These are phyloP conservation scores for Drosophila ustulata DNA, from an alignment of 2,888 invertebrate species.

Conservation along the genomic window DNA sequence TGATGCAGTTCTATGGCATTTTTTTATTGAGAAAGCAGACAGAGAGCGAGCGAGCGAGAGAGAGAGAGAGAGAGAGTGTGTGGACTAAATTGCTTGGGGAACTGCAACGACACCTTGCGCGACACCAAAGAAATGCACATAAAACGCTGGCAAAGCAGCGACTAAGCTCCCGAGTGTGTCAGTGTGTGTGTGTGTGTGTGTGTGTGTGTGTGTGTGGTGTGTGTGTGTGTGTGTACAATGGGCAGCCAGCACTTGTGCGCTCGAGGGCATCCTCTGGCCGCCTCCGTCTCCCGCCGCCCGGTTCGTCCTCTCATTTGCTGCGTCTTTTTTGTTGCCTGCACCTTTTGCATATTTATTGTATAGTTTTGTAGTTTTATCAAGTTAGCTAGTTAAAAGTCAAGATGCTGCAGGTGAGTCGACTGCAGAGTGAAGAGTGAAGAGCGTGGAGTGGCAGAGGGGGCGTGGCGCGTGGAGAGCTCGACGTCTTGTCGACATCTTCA, in stretches of 20 bases:
- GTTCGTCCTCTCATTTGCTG: background rate
- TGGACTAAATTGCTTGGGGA: constrained; percentile 51
- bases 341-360: constrained; percentile 78
- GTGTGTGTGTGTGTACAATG: constrained; percentile 43
- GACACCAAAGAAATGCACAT: constrained; percentile 38
- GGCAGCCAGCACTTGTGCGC: constrained; percentile 66
- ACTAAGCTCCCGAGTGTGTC: too few relatives aligned
- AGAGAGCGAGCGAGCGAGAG: background rate
- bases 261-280: constrained; percentile 46
- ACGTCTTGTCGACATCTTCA: constrained; percentile 57
- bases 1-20: constrained; percentile 14
- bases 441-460: background rate
- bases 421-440: too few relatives aligned
- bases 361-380: constrained; percentile 80
- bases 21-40: constrained; percentile 3
- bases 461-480: constrained; percentile 40
- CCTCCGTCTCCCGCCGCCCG: background rate
- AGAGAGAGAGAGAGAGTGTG: constrained; percentile 4
- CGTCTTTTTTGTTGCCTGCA: constrained; percentile 9
- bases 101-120: constrained; percentile 58
- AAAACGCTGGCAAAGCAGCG: constrained; percentile 34
- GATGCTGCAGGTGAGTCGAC: constrained; percentile 58
- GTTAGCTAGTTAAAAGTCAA: constrained; percentile 80
- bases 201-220: background rate
- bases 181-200: background rate